Evolutionary conservation across 1,140 invertebrate species (phyloP).

Genomic region (Apis dorsata): DNA sequence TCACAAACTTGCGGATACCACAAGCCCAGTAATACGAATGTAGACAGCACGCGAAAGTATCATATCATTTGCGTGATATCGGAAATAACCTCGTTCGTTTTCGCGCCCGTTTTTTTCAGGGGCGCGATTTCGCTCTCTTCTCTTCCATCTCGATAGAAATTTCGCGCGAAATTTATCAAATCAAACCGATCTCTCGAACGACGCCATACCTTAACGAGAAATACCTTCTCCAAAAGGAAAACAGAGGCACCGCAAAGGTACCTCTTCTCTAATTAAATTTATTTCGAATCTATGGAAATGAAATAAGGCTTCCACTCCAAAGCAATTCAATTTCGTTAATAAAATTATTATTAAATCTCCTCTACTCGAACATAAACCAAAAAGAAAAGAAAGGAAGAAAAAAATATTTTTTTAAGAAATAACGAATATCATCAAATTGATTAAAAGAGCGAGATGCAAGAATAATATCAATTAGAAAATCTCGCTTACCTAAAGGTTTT

Average conservation of each 20-base stretch:
- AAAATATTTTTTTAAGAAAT: too few species aligned
- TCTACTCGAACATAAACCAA: background rate
- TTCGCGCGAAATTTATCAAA: background rate
- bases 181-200: background rate
- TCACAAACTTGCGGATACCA: slow-evolving; percentile 13
- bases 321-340: background rate
- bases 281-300: background rate
- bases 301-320: background rate
- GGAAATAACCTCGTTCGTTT: slow-evolving; percentile 35
- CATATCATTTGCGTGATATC: slow-evolving; percentile 17
- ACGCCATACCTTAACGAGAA: too few species aligned
- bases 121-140: background rate
- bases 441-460: background rate
- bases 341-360: background rate
- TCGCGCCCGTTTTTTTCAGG: slow-evolving; percentile 14
- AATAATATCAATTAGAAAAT: background rate
- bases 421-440: too few species aligned
- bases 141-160: background rate
- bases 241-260: background rate
- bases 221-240: too few species aligned
- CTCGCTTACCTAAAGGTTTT: background rate
- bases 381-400: background rate
- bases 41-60: slow-evolving; percentile 11
- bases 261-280: background rate
- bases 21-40: slow-evolving; percentile 21